Evolutionary conservation across 2,888 invertebrate genomes (phyloP), one percentile per base, ranked within the genome.

Genomic region (Uloborus plumipes): DNA sequence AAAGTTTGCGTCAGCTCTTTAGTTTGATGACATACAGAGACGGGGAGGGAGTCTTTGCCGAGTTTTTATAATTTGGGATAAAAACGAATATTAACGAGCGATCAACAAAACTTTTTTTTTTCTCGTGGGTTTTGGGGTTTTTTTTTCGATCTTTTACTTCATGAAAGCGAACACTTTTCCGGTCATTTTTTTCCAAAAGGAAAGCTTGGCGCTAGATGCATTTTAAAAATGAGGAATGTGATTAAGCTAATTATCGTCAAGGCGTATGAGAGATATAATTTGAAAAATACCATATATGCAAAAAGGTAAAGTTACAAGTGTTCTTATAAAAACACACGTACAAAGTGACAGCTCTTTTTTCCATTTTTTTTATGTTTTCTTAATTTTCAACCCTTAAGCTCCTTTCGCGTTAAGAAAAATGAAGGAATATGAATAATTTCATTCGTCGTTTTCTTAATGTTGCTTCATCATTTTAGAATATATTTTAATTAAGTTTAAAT

Each of bases 11-110:
- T 13, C n/a, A 62, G 2, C 31, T 18, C 13, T 39, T 64, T 64
- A 64, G 64, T 18, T 39, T 39, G 39, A 64, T 64, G 15, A 31
- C 39, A 64, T n/a, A 64, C 16, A 31, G 39, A 20, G 39, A 62
- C 26, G 18, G 39, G 39, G 18, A 64, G 39, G 39, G 18, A 64
- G n/a, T 7, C 64, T 39, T 15, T 39, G 26, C 16, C n/a, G 14
- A 22, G 26, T 16, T 64, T 64, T 61, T 61, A 39, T 31, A n/a
- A 6, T 31, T 64, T 64, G 39, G 6, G 16, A 64, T 59, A 59
- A 64, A 64, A 64, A 39, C 16, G 64, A 64, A 64, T 64, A 64
- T 64, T 64, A 64, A 64, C 64, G 64, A 64, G 64, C 64, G 64
- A 64, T 64, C 64, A 64, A 64, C 16, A 39, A 31, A 31, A 16